phyloP scores from a whole-genome alignment of 2,113 vertebrate genomes.

The Spea bombifrons region DNA sequence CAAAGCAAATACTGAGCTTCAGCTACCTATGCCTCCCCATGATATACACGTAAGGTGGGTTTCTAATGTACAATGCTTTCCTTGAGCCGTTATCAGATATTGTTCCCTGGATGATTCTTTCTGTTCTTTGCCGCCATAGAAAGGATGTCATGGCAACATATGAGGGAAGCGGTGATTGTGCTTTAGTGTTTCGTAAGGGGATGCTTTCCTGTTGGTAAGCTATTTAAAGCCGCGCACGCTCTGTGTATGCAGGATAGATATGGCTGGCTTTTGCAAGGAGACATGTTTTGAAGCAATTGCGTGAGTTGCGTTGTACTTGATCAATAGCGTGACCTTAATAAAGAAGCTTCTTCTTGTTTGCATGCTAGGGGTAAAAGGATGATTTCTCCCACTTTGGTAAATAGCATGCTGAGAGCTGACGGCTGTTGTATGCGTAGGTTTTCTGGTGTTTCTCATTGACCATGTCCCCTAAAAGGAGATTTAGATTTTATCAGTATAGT shows the following conservation, averaged over 20 bases:
- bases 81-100: slow-evolving; percentile 1
- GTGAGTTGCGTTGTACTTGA: neutral
- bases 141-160: slow-evolving; percentile 45
- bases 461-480: too few relatives aligned
- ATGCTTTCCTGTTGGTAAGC: slow-evolving; percentile 35
- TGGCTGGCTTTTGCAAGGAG: slow-evolving; percentile 15
- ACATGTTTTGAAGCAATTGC: slow-evolving; percentile 8
- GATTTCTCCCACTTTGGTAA: too few relatives aligned
- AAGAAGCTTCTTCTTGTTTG: neutral
- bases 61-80: slow-evolving; percentile 9
- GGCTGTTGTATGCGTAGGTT: too few relatives aligned
- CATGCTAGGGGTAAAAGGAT: neutral
- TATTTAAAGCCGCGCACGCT: slow-evolving; percentile 41
- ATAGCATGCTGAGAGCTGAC: too few relatives aligned
- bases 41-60: too few relatives aligned
- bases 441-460: too few relatives aligned
- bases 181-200: slow-evolving; percentile 37
- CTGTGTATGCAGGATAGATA: slow-evolving; percentile 27
- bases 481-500: too few relatives aligned
- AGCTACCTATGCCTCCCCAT: too few relatives aligned
- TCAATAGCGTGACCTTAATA: slow-evolving; percentile 7
- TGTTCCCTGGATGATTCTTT: slow-evolving; percentile 33
- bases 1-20: too few relatives aligned
- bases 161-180: slow-evolving; percentile 42
- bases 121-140: slow-evolving; percentile 30